phyloP scores from a whole-genome alignment of 2,113 vertebrate species.

The Clinocottus analis region DNA sequence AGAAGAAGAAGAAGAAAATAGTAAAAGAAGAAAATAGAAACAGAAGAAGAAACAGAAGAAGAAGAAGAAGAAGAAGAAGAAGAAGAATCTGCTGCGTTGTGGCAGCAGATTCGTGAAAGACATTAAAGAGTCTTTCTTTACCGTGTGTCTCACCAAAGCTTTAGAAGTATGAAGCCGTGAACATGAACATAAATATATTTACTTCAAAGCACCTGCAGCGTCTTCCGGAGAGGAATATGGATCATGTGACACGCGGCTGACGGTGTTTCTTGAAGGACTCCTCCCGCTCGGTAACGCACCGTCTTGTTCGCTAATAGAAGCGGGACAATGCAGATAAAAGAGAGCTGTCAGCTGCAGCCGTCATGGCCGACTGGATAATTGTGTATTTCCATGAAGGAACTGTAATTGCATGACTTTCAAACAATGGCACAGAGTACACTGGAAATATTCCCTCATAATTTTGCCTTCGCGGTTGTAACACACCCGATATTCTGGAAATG shows the following conservation, averaged over 20 bases:
- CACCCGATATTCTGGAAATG: not conserved
- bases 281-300: not conserved
- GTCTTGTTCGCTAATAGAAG: slow-evolving; percentile 12
- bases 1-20: no score
- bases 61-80: no score
- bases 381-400: not conserved
- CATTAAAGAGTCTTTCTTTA: slow-evolving; percentile 33
- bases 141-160: slow-evolving; percentile 12
- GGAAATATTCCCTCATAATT: not conserved
- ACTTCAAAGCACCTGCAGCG: slow-evolving; percentile 28
- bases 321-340: slow-evolving; percentile 2
- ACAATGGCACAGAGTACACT: not conserved
- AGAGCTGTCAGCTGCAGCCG: not conserved
- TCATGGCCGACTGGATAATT: not conserved
- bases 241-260: slow-evolving; percentile 20
- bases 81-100: no score
- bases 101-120: slow-evolving; percentile 6
- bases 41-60: no score
- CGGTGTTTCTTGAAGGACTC: slow-evolving; percentile 24
- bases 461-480: not conserved
- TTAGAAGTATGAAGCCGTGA: slow-evolving; percentile 24
- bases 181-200: slow-evolving; percentile 21
- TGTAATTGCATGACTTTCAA: not conserved
- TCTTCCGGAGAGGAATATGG: not conserved
- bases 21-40: no score